A percentile compares a stretch with the other conserved stretches of the same genome.
Evolutionary conservation across 53 echinoderm and acorn worm genomes (phyloP).

Genomic region (Luidia sarsii): DNA sequence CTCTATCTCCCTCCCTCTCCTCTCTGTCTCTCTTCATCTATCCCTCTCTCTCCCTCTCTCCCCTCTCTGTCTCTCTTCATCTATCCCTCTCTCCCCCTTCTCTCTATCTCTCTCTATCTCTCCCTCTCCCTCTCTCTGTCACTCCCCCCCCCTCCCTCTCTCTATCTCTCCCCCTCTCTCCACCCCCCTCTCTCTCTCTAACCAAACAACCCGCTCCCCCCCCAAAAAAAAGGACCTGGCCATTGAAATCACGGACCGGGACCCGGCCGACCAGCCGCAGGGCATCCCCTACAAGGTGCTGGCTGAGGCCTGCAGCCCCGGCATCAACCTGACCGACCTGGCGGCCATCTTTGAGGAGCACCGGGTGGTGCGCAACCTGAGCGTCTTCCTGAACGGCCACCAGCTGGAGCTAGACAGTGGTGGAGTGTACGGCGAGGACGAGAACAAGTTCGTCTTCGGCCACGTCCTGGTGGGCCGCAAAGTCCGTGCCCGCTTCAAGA

Average conservation of each 20-base stretch:
- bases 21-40: too few relatives aligned
- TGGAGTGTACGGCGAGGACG: slow-evolving; percentile 96
- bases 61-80: too few relatives aligned
- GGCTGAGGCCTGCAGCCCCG: slow-evolving; percentile 95
- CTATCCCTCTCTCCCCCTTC: too few relatives aligned
- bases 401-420: slow-evolving; percentile 94
- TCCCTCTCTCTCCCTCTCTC: too few relatives aligned
- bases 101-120: too few relatives aligned
- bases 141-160: too few relatives aligned
- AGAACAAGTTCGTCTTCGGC: slow-evolving; percentile 98
- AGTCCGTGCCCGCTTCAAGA: slow-evolving; percentile 93
- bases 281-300: slow-evolving; percentile 99
- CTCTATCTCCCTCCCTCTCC: too few relatives aligned
- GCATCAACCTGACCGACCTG: slow-evolving; percentile 91
- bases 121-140: too few relatives aligned
- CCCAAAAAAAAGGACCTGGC: slow-evolving; percentile 91
- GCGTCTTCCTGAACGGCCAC: slow-evolving; percentile 96
- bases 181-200: too few relatives aligned
- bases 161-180: too few relatives aligned
- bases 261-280: slow-evolving; percentile 91
- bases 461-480: slow-evolving; percentile 95
- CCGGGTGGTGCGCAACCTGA: slow-evolving; percentile 93
- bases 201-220: too few relatives aligned
- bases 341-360: slow-evolving; percentile 98
- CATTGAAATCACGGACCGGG: slow-evolving; percentile 96